Evolutionary conservation across 1,140 invertebrate genomes (phyloP), one percentile per base, ranked within the genome.

Genomic region (Acyrthosiphon pisum): DNA sequence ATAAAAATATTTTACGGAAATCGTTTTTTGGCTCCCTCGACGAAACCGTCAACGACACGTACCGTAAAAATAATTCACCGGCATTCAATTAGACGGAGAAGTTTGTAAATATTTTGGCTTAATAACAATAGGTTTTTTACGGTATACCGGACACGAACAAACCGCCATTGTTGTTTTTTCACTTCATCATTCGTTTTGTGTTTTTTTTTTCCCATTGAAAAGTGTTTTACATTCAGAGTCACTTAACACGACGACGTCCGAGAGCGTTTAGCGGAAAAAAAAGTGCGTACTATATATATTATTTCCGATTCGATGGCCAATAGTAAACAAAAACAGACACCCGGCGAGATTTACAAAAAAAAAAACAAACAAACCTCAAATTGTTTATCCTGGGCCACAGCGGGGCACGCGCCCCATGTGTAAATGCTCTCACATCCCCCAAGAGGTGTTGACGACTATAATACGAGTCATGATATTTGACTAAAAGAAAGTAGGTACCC

Each of bases 101-200:
- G 91, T 93, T 86, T 93, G 91, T 93, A 93, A 93, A 93, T 93
- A 93, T 93, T 93, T 93, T 93, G 91, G 91, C 91, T 93, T 93
- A 56, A 93, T 86, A 93, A 93, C 91, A 93, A 93, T 93, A 93
- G 91, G 76, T 93, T 93, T 91, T 93, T 93, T 93, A 93, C 91
- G 91, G 91, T 93, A 44, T 93, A 93, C 91, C 91, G 91, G 91
- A 93, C 91, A 93, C 91, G 91, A 93, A 93, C 91, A 93, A 93
- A 93, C 81, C 91, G 91, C 91, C 91, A 93, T 93, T 93, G 91
- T 93, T 93, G 90, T 93, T 93, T 93, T 93, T 93, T 84, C 91
- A 76, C 81, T 84, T 83, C 91, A 93, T 93, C 91, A 86, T 93
- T 86, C 81, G 76, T 93, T 93, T 93, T 93, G 91, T 93, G 44